These are phyloP conservation scores for Prosopocoilus inquinatus DNA, from an alignment of 2,888 invertebrate species.

Conservation along the genomic window DNA sequence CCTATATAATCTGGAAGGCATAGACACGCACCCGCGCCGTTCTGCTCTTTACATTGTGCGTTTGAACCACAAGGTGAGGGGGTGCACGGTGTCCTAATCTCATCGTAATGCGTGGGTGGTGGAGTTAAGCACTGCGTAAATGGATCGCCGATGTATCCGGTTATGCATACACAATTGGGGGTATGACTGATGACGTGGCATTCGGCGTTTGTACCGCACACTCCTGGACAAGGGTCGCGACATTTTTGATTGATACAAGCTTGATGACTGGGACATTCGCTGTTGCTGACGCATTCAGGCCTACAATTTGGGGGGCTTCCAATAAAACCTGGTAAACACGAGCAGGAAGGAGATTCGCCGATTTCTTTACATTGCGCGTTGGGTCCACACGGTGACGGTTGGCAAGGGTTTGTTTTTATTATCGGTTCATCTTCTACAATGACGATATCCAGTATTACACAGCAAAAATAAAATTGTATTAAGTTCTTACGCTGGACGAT, in stretches of 20 bases:
- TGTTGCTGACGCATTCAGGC: conserved; percentile 77
- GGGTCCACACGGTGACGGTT: conserved; percentile 71
- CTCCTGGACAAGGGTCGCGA: conserved; percentile 75
- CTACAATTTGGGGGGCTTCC: conserved; percentile 65
- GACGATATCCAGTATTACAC: conserved; percentile 48
- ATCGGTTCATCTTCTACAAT: conserved; percentile 47
- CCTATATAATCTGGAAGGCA: conserved; percentile 65
- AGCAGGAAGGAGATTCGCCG: conserved; percentile 60
- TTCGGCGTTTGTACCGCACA: conserved; percentile 70
- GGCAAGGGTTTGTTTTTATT: conserved; percentile 60
- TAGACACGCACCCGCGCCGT: conserved; percentile 64
- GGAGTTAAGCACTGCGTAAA: conserved; percentile 59
- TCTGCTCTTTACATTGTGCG: conserved; percentile 64
- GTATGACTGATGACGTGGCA: conserved; percentile 74
- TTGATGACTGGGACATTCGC: conserved; percentile 71
- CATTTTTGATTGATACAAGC: conserved; percentile 76
- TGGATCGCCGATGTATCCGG: conserved; percentile 69
- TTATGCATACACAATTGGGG: conserved; percentile 67
- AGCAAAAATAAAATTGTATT: not conserved
- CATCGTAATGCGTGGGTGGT: conserved; percentile 47
- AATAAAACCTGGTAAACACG: conserved; percentile 66
- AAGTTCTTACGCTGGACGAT: conserved; percentile 7
- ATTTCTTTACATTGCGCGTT: conserved; percentile 66
- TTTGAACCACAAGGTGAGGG: conserved; percentile 73
- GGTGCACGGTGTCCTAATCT: conserved; percentile 57